Conservation (phyloP, 1,140 invertebrate genomes). For the Lycorma delicatula region DNA sequence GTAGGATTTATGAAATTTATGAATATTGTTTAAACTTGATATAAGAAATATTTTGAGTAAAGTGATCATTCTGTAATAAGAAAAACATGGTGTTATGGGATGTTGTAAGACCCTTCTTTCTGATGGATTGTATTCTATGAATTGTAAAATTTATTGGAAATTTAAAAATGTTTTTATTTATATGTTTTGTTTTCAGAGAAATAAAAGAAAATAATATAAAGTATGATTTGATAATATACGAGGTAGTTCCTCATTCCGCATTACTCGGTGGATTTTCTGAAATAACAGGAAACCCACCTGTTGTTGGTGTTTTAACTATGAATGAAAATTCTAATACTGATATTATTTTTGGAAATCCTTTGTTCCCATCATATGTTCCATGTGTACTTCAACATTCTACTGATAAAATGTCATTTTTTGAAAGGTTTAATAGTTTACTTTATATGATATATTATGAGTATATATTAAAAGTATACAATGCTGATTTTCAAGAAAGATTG, state of each 20-base stretch:
- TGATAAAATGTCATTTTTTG: background rate
- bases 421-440: background rate
- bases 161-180: no score
- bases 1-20: no score
- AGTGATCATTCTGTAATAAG: no score
- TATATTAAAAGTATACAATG: background rate
- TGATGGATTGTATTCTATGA: no score
- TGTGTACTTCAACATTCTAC: background rate
- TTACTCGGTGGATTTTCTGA: background rate
- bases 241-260: background rate
- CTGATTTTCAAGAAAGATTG: background rate
- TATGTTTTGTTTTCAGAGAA: slow-evolving; percentile 1
- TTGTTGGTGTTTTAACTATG: background rate
- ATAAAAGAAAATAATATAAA: background rate
- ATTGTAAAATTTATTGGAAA: no score
- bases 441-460: background rate
- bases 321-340: background rate
- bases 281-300: background rate
- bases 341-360: background rate
- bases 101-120: no score
- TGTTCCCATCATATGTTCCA: background rate
- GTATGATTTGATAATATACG: background rate
- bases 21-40: no score
- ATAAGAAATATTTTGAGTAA: no score
- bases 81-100: no score